phyloP scores from a whole-genome alignment of 64 coral and sea anemone species.

The Actinia tenebrosa region DNA sequence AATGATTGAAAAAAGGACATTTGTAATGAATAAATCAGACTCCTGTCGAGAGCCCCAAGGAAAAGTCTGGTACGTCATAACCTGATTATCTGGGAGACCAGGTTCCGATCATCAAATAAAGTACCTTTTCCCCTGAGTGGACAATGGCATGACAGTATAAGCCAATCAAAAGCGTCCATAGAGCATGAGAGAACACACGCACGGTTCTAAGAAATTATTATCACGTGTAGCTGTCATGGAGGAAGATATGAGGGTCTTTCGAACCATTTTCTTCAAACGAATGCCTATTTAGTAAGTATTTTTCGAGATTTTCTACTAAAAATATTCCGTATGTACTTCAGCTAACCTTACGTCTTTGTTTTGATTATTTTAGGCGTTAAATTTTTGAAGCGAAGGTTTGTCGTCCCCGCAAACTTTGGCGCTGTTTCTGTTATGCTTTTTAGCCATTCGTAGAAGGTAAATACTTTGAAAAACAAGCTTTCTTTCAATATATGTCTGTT shows the following conservation, averaged over 20 bases:
- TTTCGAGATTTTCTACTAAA: not conserved
- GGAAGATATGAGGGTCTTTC: not conserved
- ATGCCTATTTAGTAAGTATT: not conserved
- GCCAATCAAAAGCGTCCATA: not conserved
- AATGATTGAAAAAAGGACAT: too few relatives aligned
- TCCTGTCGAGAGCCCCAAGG: too few relatives aligned
- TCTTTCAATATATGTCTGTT: not conserved
- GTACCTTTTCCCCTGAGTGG: not conserved
- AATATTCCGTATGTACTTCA: not conserved
- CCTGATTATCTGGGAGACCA: too few relatives aligned
- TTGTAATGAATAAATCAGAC: too few relatives aligned
- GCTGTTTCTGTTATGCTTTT: not conserved
- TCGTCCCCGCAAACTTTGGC: not conserved
- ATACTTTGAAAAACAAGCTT: not conserved
- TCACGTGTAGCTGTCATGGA: conserved; percentile 16
- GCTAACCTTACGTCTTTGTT: not conserved
- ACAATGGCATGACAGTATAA: not conserved
- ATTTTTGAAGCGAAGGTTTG: not conserved
- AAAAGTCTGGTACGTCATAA: too few relatives aligned
- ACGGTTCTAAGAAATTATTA: not conserved
- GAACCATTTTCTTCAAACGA: not conserved
- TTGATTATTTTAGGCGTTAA: not conserved
- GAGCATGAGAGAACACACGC: not conserved
- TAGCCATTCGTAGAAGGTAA: not conserved
- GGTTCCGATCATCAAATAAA: not conserved